These are phyloP conservation scores for Rhamnusium bicolor DNA, from an alignment of 2,888 invertebrate species.

Conservation along the genomic window DNA sequence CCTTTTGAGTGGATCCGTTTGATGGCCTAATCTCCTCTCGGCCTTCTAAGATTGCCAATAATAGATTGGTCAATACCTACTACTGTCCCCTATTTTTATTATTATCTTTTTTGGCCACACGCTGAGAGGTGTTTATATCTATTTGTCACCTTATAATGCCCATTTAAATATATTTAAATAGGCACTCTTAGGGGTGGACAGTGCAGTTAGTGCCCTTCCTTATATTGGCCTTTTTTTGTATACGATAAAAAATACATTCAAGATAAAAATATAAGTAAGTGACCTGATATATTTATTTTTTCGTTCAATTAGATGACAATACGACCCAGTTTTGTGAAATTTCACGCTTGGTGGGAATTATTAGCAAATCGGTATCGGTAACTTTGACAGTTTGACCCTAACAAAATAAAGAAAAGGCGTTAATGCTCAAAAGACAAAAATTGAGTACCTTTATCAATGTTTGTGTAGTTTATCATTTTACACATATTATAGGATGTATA, in stretches of 20 bases:
- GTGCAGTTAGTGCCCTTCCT: slow-evolving; percentile 33
- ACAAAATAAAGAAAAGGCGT: too few species aligned
- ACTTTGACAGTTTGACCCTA: not conserved
- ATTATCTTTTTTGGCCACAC: slow-evolving; percentile 47
- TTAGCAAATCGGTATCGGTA: not conserved
- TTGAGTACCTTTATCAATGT: too few species aligned
- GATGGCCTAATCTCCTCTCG: slow-evolving; percentile 39
- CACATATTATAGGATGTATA: too few species aligned
- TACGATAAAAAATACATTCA: not conserved
- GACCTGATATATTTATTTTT: slow-evolving; percentile 35
- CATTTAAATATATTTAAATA: slow-evolving; percentile 50
- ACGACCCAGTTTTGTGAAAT: slow-evolving; percentile 23
- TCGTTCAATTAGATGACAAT: slow-evolving; percentile 31
- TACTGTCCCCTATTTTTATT: slow-evolving; percentile 41
- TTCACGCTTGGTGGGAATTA: slow-evolving; percentile 48
- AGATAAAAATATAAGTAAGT: slow-evolving; percentile 30
- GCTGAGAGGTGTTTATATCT: slow-evolving; percentile 51
- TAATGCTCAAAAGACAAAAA: too few species aligned
- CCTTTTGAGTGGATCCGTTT: slow-evolving; percentile 38
- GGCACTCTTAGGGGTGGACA: slow-evolving; percentile 42
- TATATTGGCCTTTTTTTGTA: slow-evolving; percentile 32
- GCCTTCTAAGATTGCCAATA: slow-evolving; percentile 34
- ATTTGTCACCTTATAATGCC: slow-evolving; percentile 51
- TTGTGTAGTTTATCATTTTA: too few species aligned
- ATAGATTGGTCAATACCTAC: slow-evolving; percentile 40